These are phyloP conservation scores for Ectropis grisescens DNA, from an alignment of 1,140 invertebrate species.

Conservation along the genomic window DNA sequence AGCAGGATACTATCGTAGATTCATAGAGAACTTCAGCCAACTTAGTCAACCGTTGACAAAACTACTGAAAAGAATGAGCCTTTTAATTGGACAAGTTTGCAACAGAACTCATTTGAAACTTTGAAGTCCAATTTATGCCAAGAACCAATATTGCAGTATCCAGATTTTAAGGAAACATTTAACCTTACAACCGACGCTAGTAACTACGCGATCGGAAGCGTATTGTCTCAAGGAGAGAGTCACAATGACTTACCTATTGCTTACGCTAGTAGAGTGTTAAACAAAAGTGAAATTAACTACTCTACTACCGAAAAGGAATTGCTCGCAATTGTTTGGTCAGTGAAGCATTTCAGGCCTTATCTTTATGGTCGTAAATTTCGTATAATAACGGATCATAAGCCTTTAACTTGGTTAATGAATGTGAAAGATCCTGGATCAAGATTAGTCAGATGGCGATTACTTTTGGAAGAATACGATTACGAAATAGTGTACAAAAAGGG, in stretches of 20 bases:
- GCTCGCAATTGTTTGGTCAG: neutral
- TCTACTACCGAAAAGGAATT: neutral
- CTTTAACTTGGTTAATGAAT: neutral
- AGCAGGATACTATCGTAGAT: slow-evolving; percentile 1
- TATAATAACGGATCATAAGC: neutral
- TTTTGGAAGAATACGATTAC: neutral
- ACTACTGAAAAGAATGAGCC: neutral
- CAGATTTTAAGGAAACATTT: no score
- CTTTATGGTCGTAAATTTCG: neutral
- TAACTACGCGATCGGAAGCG: neutral
- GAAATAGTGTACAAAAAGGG: neutral
- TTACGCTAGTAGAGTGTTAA: neutral
- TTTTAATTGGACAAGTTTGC: no score
- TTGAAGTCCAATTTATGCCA: no score
- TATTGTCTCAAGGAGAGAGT: neutral
- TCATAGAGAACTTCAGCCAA: slow-evolving; percentile 2
- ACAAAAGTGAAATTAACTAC: neutral
- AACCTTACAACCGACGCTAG: neutral
- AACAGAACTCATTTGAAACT: no score
- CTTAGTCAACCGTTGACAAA: neutral
- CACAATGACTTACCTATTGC: neutral
- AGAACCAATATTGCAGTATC: no score
- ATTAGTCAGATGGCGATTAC: neutral
- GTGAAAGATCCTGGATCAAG: neutral
- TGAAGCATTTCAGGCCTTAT: neutral